Conservation (phyloP, 2,888 invertebrate genomes). For the Mesorhabditis sp. region DNA sequence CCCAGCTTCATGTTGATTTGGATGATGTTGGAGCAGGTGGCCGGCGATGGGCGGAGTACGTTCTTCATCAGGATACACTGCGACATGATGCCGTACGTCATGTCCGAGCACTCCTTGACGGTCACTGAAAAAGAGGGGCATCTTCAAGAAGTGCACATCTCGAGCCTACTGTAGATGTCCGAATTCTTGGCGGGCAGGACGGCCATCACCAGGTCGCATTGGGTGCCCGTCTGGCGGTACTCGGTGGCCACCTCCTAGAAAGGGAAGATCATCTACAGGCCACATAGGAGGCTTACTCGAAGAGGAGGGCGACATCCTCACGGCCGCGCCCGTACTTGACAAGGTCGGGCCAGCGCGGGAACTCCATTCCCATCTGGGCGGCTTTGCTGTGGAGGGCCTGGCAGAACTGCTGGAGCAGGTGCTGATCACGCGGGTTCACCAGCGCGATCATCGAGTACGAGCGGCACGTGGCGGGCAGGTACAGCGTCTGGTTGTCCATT, state of each 20-base stretch:
- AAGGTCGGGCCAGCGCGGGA: constrained; percentile 51
- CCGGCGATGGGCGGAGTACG: constrained; percentile 55
- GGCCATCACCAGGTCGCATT: constrained; percentile 48
- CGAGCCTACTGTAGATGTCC: constrained; percentile 43
- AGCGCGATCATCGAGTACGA: constrained; percentile 48
- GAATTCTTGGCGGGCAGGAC: constrained; percentile 47
- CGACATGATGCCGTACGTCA: constrained; percentile 55
- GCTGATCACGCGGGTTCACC: constrained; percentile 41
- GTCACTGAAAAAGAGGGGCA: constrained; percentile 32
- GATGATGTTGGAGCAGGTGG: constrained; percentile 64
- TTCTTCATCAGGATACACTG: constrained; percentile 59
- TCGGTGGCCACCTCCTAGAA: constrained; percentile 43
- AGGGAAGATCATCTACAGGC: constrained; percentile 23
- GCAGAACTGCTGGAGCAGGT: constrained; percentile 40
- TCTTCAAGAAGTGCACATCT: no score
- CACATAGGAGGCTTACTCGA: constrained; percentile 7
- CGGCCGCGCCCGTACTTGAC: constrained; percentile 40
- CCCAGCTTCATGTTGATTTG: constrained; percentile 69
- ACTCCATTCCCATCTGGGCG: constrained; percentile 46
- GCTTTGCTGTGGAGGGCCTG: constrained; percentile 39
- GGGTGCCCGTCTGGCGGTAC: constrained; percentile 31
- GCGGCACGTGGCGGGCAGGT: constrained; percentile 42
- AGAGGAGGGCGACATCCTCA: constrained; percentile 20
- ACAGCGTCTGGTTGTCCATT: constrained; percentile 46
- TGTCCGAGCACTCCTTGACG: constrained; percentile 46